Evolutionary conservation across 2,113 vertebrate genomes (phyloP).

Genomic region (Stictonetta naevosa): DNA sequence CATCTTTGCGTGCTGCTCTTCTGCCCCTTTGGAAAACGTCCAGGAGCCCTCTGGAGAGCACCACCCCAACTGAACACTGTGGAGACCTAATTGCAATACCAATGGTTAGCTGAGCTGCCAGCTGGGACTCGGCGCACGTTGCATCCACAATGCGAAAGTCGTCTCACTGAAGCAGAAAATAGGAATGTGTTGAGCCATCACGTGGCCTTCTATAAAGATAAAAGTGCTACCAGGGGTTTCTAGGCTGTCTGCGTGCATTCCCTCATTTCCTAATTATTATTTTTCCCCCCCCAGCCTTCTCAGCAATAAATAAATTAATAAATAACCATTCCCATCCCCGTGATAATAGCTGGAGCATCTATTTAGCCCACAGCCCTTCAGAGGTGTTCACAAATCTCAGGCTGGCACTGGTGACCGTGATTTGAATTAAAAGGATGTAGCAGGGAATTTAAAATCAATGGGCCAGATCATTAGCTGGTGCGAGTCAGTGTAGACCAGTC

Average conservation of each 20-base stretch:
- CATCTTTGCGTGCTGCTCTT: background rate
- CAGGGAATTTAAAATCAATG: constrained; percentile 41
- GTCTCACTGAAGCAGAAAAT: constrained; percentile 56
- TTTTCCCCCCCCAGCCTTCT: background rate
- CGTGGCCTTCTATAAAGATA: background rate
- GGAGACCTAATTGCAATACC: background rate
- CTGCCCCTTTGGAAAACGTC: background rate
- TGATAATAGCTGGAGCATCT: background rate
- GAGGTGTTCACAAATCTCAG: background rate
- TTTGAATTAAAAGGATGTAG: background rate
- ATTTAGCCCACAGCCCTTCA: background rate
- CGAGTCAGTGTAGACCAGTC: background rate
- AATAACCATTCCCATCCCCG: background rate
- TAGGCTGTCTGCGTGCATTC: background rate
- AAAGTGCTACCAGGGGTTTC: background rate
- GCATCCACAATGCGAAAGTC: background rate
- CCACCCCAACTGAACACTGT: background rate
- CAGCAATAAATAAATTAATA: background rate
- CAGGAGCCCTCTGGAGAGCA: background rate
- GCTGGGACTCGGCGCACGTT: background rate
- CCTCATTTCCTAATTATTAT: background rate
- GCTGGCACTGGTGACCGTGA: background rate
- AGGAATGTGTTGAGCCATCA: background rate
- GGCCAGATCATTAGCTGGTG: constrained; percentile 36
- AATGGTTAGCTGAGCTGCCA: background rate